Evolutionary conservation across 2,113 vertebrate genomes (phyloP), one percentile per base, ranked within the genome.

Genomic region (Cephalopterus ornatus): DNA sequence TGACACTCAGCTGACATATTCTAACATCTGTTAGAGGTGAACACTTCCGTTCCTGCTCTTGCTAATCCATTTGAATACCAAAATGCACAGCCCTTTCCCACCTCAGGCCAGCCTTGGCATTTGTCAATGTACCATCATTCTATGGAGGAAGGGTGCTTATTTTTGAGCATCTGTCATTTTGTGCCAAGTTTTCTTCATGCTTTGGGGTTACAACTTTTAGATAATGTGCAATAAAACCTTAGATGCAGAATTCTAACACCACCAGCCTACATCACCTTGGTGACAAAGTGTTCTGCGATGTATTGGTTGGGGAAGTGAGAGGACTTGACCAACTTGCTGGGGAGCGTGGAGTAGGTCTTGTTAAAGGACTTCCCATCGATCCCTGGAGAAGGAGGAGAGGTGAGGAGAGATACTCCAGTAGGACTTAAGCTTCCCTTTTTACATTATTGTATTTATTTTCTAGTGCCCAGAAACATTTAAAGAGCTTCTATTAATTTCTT

Each of bases 251-350:
- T n/a, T 46, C 28, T 47, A 92, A 32, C 35, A 95, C 44, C 46
- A 88, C 2, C 41, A 46, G 59, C 11, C 92, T 59, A 47, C 19
- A 1, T 97, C 98, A 99, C 99, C 99, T 99, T 98, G 99, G 99
- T 97, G 99, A 99, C 65, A 99, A 98, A 76, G 99, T 98, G 93
- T 99, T 99, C 96, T 99, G 99, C 8, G 99, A 99, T 70, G 98
- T 99, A 91, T 98, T 99, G 70, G 99, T 99, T 89, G 99, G 99
- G 41, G 99, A 99, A 62, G 99, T 99, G 92, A 99, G 98, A 33
- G 99, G 99, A 94, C 99, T 99, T 87, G 99, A 98, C 99, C 99
- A 99, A 70, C 98, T 99, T 96, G 99, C 99, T 70, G 99, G 99
- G 93, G 99, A 99, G 47, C 99, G 98, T 20, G 99, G 98, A 75